Evolutionary conservation across 1,140 invertebrate species (phyloP).

Genomic region (Nymphalis io): DNA sequence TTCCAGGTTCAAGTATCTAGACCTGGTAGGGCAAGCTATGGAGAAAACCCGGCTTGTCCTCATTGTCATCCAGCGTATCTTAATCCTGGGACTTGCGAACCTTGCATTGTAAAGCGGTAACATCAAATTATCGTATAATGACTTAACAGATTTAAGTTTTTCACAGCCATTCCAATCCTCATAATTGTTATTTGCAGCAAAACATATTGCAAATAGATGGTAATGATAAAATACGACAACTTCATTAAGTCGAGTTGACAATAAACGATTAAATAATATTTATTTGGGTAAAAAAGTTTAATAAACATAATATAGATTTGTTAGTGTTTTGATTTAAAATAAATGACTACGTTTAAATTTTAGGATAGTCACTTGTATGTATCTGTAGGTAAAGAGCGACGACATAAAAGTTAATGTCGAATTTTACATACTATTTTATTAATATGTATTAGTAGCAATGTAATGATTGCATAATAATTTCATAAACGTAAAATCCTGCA

Average conservation of each 20-base stretch:
- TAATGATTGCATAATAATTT: neutral
- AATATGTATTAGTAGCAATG: neutral
- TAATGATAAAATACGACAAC: slow-evolving; percentile 1
- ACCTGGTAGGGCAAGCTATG: slow-evolving; percentile 77
- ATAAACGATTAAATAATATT: slow-evolving; percentile 15
- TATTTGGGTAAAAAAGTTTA: slow-evolving; percentile 27
- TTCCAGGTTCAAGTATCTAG: slow-evolving; percentile 81
- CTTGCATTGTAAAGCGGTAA: slow-evolving; percentile 80
- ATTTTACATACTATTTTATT: slow-evolving; percentile 6
- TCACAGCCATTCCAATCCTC: slow-evolving; percentile 17
- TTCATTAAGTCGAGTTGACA: slow-evolving; percentile 11
- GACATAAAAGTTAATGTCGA: slow-evolving; percentile 15
- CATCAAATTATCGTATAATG: neutral
- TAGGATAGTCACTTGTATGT: slow-evolving; percentile 14
- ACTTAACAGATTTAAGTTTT: slow-evolving; percentile 12
- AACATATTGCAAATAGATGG: neutral
- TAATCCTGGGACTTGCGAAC: slow-evolving; percentile 81
- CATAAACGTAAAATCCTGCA: neutral
- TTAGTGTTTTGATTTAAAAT: slow-evolving; percentile 10
- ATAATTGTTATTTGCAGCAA: slow-evolving; percentile 10
- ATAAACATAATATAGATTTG: neutral
- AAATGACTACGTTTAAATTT: slow-evolving; percentile 4
- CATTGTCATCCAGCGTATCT: slow-evolving; percentile 83
- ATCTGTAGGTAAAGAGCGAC: neutral
- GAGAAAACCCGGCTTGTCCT: slow-evolving; percentile 82